phyloP scores from a whole-genome alignment of 2,888 invertebrate species.

The Onchidella celtica region DNA sequence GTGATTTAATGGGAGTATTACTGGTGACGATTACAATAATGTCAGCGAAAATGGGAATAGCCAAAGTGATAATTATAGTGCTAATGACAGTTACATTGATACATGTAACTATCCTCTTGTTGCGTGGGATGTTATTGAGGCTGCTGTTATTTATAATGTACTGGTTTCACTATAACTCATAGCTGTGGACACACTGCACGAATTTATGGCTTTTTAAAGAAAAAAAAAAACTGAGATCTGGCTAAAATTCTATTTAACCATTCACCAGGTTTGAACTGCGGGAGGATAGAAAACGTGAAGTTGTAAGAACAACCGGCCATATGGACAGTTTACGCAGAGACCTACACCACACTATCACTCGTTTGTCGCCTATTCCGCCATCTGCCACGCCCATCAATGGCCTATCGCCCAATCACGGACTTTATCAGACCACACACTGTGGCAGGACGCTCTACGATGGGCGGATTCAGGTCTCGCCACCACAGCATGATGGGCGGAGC shows the following conservation, averaged over 20 bases:
- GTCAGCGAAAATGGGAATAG: too few relatives aligned
- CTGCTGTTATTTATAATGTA: too few relatives aligned
- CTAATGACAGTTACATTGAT: too few relatives aligned
- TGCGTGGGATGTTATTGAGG: too few relatives aligned
- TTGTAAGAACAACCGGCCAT: constrained; percentile 80
- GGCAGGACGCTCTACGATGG: constrained; percentile 31
- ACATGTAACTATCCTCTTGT: too few relatives aligned
- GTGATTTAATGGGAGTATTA: too few relatives aligned
- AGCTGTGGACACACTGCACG: too few relatives aligned
- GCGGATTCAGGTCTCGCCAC: constrained; percentile 20
- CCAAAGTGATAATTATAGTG: too few relatives aligned
- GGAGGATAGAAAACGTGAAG: constrained; percentile 82
- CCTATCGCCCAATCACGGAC: constrained; percentile 28
- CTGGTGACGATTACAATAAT: too few relatives aligned
- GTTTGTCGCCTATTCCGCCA: constrained; percentile 33
- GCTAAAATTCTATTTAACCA: not conserved
- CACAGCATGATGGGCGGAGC: constrained; percentile 15
- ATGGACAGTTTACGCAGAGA: constrained; percentile 82
- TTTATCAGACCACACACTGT: not conserved
- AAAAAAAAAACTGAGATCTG: too few relatives aligned
- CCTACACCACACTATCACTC: constrained; percentile 78
- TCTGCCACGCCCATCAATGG: constrained; percentile 16
- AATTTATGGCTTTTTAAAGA: too few relatives aligned
- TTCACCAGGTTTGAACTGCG: constrained; percentile 82
- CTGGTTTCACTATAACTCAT: too few relatives aligned